A percentile compares a stretch with the other conserved stretches of the same genome.
Conservation (phyloP, 1,140 invertebrate genomes). For the Anoplolepis gracilipes region DNA sequence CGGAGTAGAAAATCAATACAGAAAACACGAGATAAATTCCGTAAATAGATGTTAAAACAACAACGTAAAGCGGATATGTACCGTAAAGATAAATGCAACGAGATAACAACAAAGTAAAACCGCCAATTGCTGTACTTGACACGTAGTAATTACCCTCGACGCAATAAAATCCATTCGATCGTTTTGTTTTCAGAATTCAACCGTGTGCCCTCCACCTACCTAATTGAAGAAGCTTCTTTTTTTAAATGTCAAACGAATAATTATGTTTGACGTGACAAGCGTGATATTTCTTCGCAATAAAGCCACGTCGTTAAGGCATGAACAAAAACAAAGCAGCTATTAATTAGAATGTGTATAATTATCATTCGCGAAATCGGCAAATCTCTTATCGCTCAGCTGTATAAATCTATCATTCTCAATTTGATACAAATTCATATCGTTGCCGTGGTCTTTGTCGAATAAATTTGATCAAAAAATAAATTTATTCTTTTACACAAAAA, state of each 20-base stretch:
- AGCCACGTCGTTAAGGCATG: background rate
- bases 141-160: slow-evolving; percentile 60
- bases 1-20: background rate
- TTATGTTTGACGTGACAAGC: slow-evolving; percentile 43
- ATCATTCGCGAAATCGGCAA: background rate
- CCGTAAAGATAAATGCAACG: slow-evolving; percentile 48
- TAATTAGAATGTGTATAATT: background rate
- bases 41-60: slow-evolving; percentile 25
- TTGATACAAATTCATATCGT: background rate
- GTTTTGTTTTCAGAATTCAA: slow-evolving; percentile 51
- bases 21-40: background rate
- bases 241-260: slow-evolving; percentile 26
- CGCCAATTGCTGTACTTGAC: slow-evolving; percentile 46
- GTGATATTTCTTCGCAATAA: slow-evolving; percentile 22
- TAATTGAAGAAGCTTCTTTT: slow-evolving; percentile 51
- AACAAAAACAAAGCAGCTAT: background rate
- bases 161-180: slow-evolving; percentile 63
- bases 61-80: slow-evolving; percentile 5
- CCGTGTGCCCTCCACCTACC: slow-evolving; percentile 38
- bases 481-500: no score
- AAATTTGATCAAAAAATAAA: background rate
- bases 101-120: slow-evolving; percentile 52
- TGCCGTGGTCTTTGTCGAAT: background rate
- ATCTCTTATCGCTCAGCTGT: background rate
- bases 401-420: background rate